Evolutionary conservation across 1,140 invertebrate genomes (phyloP), one percentile per base, ranked within the genome.

Genomic region (Cheumatopsyche charites): DNA sequence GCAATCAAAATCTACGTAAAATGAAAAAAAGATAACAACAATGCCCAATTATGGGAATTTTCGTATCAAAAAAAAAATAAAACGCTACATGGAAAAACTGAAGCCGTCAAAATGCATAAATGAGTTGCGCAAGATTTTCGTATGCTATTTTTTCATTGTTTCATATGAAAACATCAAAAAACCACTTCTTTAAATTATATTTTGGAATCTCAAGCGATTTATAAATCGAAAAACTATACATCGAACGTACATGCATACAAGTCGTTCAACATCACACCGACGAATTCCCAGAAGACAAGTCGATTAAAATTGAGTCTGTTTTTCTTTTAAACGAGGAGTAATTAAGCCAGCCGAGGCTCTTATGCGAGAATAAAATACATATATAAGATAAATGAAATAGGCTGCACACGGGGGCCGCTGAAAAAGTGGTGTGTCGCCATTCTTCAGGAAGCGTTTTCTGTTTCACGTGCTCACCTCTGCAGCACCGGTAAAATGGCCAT

Each of bases 111-210:
- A 52, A 13, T 9, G 47, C 47, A 19, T 52, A 52, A 17, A 52
- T 15, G 19, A 52, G n/a, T 52, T 52, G 47, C 47, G 47, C 47
- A 52, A 52, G 15, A 17, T 52, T 52, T 17, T 15, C 19, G 13
- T 52, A 17, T 52, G 15, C 9, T 47, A 47, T 52, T 52, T 19
- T 52, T 52, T 52, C 47, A 52, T 52, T 52, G 47, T 52, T 52
- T 17, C 19, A 9, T 17, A 52, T n/a, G 9, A 7, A 15, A 52
- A 52, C 47, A 52, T 13, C 19, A 17, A 52, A 17, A 17, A 17
- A 17, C 19, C n/a, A n/a, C 19, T 17, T 52, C 6, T 2, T 9
- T 4, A 36, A 36, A 36, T 9, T 4, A 36, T 36, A 4, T 36
- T 36, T 36, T 9, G 3, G 9, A 9, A 36, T 3, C 9, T 36